Evolutionary conservation across 2,888 invertebrate species (phyloP), one percentile per base, ranked within the genome.

Genomic region (Synanthedon myopaeformis): DNA sequence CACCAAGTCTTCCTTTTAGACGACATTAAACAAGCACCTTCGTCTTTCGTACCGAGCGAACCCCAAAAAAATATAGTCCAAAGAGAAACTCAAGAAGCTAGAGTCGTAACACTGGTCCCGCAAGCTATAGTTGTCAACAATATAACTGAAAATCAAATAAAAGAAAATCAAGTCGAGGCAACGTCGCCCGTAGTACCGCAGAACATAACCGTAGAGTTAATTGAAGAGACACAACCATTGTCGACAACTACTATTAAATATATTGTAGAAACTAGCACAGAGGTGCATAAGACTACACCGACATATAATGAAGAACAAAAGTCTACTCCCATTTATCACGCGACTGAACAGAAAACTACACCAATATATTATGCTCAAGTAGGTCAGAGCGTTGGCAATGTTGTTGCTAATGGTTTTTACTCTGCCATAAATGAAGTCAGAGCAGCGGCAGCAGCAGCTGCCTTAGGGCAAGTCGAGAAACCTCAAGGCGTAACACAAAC

Each of bases 381-480:
- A 0, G 82, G 82, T 14, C 82, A 78, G 67, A 79, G 73, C 50
- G 74, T 82, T 3, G 82, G 78, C 0, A 74, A 72, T 58, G 71
- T 75, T 45, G 70, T 82, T 48, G 79, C 84, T 1, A 79, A 77
- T 58, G 82, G 82, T 1, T 83, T 89, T 60, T 92, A 90, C 61
- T 87, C 91, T 1, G 89, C 90, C 0, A 74, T 92, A 41, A 91
- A 91, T 12, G 91, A 89, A 58, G 88, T 90, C 23, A 89, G 91
- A 70, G 89, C 90, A 0, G 91, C 91, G 11, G 90, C 91, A 51
- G 89, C 90, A 0, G 91, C 91, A 10, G 90, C 91, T 52, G 89
- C 89, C 41, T 66, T 91, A 54, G 90, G 90, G 0, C 88, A 90
- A 55, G 77, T 90, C 1, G 90, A 91, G 58, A 89, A 89, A 52